Percentiles rank a stretch among this genome's conserved stretches.
phyloP scores from a whole-genome alignment of 2,113 vertebrate genomes.

The Callocephalon fimbriatum region DNA sequence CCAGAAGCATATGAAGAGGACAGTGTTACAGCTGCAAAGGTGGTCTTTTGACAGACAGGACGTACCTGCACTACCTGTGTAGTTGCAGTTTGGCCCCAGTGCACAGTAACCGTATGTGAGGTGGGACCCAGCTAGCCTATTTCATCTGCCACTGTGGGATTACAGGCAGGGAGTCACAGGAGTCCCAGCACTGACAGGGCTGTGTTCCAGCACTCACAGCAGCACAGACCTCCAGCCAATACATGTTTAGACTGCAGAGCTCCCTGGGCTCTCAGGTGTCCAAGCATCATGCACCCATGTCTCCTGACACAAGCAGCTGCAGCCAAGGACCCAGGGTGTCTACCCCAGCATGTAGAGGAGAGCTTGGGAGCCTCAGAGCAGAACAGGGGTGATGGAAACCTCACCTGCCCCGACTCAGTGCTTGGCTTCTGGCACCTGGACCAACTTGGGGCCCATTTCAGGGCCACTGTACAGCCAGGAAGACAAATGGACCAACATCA shows the following conservation, averaged over 20 bases:
- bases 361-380: background rate
- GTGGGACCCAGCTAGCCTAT: background rate
- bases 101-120: rapidly evolving
- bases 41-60: background rate
- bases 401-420: no score
- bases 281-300: background rate
- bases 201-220: background rate
- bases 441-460: background rate
- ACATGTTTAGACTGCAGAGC: rapidly evolving
- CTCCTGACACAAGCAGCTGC: background rate
- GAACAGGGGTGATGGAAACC: background rate
- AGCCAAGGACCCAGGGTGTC: background rate
- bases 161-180: background rate
- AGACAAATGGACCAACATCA: background rate
- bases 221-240: background rate
- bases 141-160: background rate
- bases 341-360: rapidly evolving
- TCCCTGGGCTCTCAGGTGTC: background rate
- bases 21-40: background rate
- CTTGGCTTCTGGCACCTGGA: background rate
- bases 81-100: background rate
- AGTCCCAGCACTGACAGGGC: background rate
- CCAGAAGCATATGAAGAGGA: background rate
- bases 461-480: background rate
- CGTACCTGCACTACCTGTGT: rapidly evolving